phyloP scores from a whole-genome alignment of 2,797 vertebrate species.

The Delichon dasypus region DNA sequence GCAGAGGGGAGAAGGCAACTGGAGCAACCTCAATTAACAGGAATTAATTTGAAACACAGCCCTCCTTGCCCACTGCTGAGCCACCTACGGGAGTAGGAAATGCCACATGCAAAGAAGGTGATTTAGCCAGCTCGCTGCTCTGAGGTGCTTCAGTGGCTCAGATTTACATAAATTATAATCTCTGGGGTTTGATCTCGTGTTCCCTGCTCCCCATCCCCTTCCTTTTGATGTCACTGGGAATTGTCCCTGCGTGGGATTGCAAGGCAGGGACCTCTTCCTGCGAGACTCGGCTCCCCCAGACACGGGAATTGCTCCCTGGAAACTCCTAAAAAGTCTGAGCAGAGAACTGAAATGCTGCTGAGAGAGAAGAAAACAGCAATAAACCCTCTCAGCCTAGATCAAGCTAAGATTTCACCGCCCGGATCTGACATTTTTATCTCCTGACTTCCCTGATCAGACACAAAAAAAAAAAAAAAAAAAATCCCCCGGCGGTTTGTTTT shows the following conservation, averaged over 20 bases:
- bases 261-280: not conserved
- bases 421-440: not conserved
- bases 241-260: not conserved
- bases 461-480: not conserved
- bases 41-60: not conserved
- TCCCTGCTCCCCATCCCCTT: not conserved
- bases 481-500: not conserved
- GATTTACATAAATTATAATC: not conserved
- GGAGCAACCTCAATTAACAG: not conserved
- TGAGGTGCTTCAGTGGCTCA: not conserved
- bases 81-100: not conserved
- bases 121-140: not conserved
- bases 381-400: not conserved
- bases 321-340: not conserved
- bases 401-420: not conserved
- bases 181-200: not conserved
- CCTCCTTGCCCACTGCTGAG: not conserved
- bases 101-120: not conserved
- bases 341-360: not conserved
- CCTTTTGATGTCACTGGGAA: not conserved
- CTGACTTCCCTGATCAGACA: not conserved
- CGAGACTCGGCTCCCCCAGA: not conserved
- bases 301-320: not conserved
- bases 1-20: not conserved
- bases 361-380: not conserved